Evolutionary conservation across 1,140 invertebrate genomes (phyloP).

Genomic region (Bombus picipes): DNA sequence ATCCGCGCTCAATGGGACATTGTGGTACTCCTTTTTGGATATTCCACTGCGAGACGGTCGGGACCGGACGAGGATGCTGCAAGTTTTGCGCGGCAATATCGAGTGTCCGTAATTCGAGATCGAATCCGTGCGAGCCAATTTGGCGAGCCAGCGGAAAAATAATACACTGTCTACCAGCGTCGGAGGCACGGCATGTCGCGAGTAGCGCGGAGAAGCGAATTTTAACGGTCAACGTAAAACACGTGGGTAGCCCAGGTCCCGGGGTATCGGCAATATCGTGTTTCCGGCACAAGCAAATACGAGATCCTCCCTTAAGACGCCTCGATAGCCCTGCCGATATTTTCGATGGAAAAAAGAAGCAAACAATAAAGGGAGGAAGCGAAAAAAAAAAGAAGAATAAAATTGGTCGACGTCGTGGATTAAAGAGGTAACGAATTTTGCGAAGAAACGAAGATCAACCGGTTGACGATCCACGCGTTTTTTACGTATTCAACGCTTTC

Average conservation of each 20-base stretch:
- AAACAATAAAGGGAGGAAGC: not conserved
- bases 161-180: conserved; percentile 72
- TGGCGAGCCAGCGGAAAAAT: conserved; percentile 75
- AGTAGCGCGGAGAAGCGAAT: conserved; percentile 58
- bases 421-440: not conserved
- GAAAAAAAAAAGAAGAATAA: not conserved
- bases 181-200: conserved; percentile 58
- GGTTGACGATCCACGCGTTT: too few species aligned
- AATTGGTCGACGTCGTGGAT: not conserved
- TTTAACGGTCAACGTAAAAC: conserved; percentile 67
- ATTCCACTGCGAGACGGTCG: conserved; percentile 42
- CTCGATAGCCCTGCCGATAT: conserved; percentile 48
- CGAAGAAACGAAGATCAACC: not conserved
- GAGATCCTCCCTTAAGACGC: conserved; percentile 45
- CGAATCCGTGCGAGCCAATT: conserved; percentile 75
- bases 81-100: conserved; percentile 67
- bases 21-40: conserved; percentile 69
- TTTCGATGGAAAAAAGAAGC: conserved; percentile 14
- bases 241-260: conserved; percentile 57
- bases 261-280: conserved; percentile 55
- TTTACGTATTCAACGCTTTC: too few species aligned
- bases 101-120: conserved; percentile 76
- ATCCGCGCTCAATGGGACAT: conserved; percentile 74
- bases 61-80: conserved; percentile 36
- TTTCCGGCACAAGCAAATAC: conserved; percentile 52